Conservation (phyloP, 2,888 invertebrate species). For the Drosophila niveifrons region DNA sequence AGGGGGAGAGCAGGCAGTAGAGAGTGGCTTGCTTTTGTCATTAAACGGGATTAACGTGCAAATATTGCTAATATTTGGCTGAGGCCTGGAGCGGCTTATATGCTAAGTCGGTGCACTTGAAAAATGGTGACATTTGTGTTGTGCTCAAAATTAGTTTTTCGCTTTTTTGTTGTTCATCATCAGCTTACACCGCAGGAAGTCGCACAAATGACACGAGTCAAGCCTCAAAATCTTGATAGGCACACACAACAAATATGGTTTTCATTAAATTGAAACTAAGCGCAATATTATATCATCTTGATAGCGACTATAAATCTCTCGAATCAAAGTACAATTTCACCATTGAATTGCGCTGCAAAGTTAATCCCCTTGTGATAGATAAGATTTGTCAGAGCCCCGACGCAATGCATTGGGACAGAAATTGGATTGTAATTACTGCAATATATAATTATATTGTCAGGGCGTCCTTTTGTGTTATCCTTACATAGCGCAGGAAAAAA, state of each 20-base stretch:
- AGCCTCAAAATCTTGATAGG: constrained; percentile 59
- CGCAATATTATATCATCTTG: constrained; percentile 47
- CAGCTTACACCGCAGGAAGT: constrained; percentile 64
- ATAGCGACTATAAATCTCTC: constrained; percentile 43
- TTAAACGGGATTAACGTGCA: constrained; percentile 71
- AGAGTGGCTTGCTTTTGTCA: constrained; percentile 65
- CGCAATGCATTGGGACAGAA: constrained; percentile 69
- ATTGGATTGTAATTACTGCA: constrained; percentile 82
- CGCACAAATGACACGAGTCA: constrained; percentile 76
- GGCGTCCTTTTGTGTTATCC: constrained; percentile 67
- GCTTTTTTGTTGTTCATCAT: not conserved
- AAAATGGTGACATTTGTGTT: constrained; percentile 79
- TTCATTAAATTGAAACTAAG: constrained; percentile 66
- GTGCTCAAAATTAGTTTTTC: constrained; percentile 65
- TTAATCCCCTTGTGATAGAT: constrained; percentile 81
- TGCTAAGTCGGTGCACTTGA: constrained; percentile 56
- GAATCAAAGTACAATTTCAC: constrained; percentile 68
- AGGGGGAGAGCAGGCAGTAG: constrained; percentile 16
- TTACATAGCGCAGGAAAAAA: constrained; percentile 10
- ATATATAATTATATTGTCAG: constrained; percentile 77
- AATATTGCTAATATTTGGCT: constrained; percentile 47
- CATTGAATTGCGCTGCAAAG: constrained; percentile 67
- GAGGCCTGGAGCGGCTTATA: constrained; percentile 65
- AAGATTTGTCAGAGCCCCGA: constrained; percentile 46
- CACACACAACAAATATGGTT: constrained; percentile 58